Evolutionary conservation across 1,140 invertebrate genomes (phyloP).

Genomic region (Eciton burchellii): DNA sequence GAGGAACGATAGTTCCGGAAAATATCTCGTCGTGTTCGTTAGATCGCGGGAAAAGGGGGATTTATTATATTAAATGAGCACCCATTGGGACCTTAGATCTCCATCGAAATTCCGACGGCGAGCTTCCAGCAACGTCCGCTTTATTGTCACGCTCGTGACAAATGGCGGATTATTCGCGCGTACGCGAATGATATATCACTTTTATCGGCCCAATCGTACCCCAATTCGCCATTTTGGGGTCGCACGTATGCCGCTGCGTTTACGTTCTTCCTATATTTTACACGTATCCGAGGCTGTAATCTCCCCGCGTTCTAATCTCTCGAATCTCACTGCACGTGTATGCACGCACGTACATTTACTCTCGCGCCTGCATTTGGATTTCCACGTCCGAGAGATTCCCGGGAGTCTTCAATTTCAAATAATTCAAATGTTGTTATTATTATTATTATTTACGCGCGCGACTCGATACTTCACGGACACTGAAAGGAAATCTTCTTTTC

Average conservation of each 20-base stretch:
- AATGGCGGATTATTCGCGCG: constrained; percentile 48
- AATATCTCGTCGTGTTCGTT: not conserved
- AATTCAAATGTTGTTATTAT: constrained; percentile 29
- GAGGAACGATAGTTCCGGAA: constrained; percentile 19
- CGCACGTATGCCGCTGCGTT: constrained; percentile 34
- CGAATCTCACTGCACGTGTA: constrained; percentile 38
- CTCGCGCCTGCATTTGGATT: constrained; percentile 22
- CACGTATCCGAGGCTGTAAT: constrained; percentile 47
- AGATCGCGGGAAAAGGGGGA: not conserved
- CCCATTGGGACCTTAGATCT: not conserved
- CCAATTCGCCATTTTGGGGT: constrained; percentile 26
- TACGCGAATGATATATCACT: constrained; percentile 49
- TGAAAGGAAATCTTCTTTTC: too few species aligned
- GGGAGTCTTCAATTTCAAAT: constrained; percentile 20
- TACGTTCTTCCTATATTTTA: constrained; percentile 61
- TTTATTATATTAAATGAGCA: not conserved
- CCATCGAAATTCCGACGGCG: constrained; percentile 1
- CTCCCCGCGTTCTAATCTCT: constrained; percentile 48
- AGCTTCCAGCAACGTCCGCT: constrained; percentile 47
- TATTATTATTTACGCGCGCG: not conserved
- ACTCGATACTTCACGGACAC: not conserved
- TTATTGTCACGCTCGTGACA: constrained; percentile 45
- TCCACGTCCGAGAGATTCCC: not conserved
- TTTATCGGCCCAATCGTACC: constrained; percentile 52
- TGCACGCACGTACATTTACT: constrained; percentile 34